Conservation (phyloP, 2,888 invertebrate genomes). For the Cremastinae sp. region DNA sequence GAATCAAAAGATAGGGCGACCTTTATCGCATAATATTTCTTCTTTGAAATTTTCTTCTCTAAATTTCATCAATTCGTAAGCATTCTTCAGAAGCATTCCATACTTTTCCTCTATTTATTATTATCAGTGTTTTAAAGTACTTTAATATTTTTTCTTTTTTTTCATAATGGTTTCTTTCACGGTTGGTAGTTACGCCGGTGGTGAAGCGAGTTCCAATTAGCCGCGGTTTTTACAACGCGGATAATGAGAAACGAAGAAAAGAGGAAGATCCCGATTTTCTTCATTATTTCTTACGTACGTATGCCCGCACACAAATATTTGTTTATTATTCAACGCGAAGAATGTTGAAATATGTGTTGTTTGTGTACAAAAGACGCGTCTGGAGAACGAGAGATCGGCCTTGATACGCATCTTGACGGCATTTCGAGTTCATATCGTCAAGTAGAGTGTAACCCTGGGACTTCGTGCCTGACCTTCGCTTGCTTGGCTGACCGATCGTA, state of each 20-base stretch:
- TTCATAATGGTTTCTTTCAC: slow-evolving; percentile 46
- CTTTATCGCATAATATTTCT: not conserved
- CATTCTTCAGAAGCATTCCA: slow-evolving; percentile 13
- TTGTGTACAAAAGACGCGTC: slow-evolving; percentile 6
- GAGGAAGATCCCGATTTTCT: slow-evolving; percentile 60
- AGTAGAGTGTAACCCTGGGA: slow-evolving; percentile 76
- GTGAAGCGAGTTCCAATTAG: slow-evolving; percentile 62
- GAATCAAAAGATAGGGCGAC: too few species aligned
- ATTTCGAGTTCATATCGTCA: slow-evolving; percentile 76
- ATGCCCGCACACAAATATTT: not conserved
- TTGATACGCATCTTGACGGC: slow-evolving; percentile 76
- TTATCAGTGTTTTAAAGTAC: too few species aligned
- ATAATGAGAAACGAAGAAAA: slow-evolving; percentile 60
- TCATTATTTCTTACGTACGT: not conserved
- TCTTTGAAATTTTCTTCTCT: slow-evolving; percentile 9
- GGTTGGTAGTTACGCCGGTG: slow-evolving; percentile 39
- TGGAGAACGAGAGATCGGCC: slow-evolving; percentile 71
- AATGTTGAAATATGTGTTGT: slow-evolving; percentile 16
- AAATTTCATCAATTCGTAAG: slow-evolving; percentile 26
- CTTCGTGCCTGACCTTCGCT: slow-evolving; percentile 55
- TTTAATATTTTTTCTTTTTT: slow-evolving; percentile 14
- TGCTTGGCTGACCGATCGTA: slow-evolving; percentile 42
- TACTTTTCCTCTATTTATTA: slow-evolving; percentile 20
- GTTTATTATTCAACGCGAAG: too few species aligned
- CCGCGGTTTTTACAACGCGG: slow-evolving; percentile 60